phyloP scores from a whole-genome alignment of 2,888 invertebrate genomes.

The Bombyx huttoni region DNA sequence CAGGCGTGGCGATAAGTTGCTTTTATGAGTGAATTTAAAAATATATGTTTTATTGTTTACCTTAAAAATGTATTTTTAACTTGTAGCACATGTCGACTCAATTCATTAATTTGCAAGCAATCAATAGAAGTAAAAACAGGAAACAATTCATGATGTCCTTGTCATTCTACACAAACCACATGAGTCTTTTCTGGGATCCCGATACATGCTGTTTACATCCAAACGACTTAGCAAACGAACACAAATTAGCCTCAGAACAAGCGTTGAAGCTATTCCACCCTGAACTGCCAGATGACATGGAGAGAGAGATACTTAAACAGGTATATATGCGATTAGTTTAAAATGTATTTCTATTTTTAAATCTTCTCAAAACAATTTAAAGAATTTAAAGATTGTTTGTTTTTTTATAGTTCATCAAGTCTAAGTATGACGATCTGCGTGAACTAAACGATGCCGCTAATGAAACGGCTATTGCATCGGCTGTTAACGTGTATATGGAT shows the following conservation, averaged over 20 bases:
- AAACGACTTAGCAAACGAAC: background rate
- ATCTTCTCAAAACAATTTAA: background rate
- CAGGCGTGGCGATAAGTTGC: too few species aligned
- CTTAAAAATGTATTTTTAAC: background rate
- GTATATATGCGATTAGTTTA: background rate
- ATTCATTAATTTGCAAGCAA: background rate
- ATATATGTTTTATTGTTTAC: too few species aligned
- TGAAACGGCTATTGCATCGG: background rate
- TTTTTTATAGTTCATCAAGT: background rate
- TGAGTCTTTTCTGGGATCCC: constrained; percentile 2
- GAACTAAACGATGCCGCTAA: background rate
- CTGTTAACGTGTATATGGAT: background rate
- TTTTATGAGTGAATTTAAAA: too few species aligned
- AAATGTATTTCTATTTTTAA: too few species aligned
- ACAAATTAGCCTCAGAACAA: background rate
- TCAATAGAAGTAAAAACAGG: constrained; percentile 2
- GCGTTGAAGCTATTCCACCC: constrained; percentile 1
- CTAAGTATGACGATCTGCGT: background rate
- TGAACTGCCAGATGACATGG: background rate
- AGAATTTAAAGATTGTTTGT: background rate
- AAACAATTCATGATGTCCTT: background rate
- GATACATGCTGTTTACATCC: constrained; percentile 1
- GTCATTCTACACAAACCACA: background rate
- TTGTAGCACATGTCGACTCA: constrained; percentile 1
- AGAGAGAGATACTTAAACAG: background rate